phyloP scores from a whole-genome alignment of 2,888 invertebrate species.

The Lasioglossum vierecki region DNA sequence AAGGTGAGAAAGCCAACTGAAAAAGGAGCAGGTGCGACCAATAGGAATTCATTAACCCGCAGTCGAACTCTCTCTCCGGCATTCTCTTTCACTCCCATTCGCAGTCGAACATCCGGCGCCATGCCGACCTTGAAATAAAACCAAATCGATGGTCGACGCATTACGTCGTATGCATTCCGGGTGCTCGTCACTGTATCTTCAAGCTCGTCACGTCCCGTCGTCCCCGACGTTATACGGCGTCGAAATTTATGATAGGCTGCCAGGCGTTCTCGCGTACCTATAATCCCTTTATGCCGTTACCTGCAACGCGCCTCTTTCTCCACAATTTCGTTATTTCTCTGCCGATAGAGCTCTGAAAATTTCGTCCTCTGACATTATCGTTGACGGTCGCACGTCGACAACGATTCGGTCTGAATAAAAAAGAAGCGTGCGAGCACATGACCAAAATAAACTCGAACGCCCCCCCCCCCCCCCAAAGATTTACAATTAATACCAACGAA shows the following conservation, averaged over 20 bases:
- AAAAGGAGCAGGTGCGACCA: background rate
- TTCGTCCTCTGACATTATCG: slow-evolving; percentile 46
- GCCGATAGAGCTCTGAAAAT: slow-evolving; percentile 31
- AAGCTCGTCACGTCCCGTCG: slow-evolving; percentile 55
- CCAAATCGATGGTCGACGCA: slow-evolving; percentile 23
- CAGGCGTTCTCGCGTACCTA: slow-evolving; percentile 32
- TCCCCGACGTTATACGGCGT: slow-evolving; percentile 42
- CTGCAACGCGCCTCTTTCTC: slow-evolving; percentile 34
- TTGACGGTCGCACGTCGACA: slow-evolving; percentile 54
- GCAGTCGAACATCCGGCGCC: slow-evolving; percentile 1
- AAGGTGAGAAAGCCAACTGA: background rate
- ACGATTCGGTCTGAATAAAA: slow-evolving; percentile 33
- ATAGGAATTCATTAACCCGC: slow-evolving; percentile 7
- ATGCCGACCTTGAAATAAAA: slow-evolving; percentile 35
- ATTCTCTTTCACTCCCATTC: background rate
- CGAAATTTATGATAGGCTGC: slow-evolving; percentile 66
- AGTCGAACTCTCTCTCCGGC: background rate
- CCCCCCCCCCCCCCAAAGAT: slow-evolving; percentile 21
- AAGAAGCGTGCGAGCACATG: background rate
- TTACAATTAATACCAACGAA: slow-evolving; percentile 48
- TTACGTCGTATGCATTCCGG: slow-evolving; percentile 35
- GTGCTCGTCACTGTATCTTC: slow-evolving; percentile 39
- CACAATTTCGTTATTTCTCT: slow-evolving; percentile 38
- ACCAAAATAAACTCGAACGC: slow-evolving; percentile 22
- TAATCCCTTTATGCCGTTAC: slow-evolving; percentile 61